Conservation (phyloP, 2,888 invertebrate species). For the Melanophora roralis region DNA sequence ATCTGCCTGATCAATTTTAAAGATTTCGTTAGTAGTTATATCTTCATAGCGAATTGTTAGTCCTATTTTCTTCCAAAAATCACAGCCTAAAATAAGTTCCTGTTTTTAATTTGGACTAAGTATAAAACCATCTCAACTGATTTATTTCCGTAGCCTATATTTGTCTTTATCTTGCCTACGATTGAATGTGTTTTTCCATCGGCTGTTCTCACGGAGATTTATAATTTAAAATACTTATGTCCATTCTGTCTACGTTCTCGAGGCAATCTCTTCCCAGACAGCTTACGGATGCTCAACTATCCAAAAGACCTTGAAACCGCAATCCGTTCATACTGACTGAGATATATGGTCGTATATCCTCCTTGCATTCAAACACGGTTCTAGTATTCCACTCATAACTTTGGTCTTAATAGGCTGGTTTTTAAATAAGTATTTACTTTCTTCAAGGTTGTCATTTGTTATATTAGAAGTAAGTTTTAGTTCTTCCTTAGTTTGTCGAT, state of each 20-base stretch:
- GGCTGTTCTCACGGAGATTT: neutral
- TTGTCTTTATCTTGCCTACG: neutral
- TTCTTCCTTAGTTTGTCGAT: too few relatives aligned
- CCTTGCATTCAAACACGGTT: neutral
- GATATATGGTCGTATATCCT: neutral
- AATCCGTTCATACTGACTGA: neutral
- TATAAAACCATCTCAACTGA: neutral
- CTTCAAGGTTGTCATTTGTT: too few relatives aligned
- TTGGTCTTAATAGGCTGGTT: too few relatives aligned
- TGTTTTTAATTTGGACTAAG: neutral
- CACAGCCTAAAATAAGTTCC: neutral
- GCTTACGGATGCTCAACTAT: slow-evolving; percentile 2
- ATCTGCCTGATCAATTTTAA: neutral
- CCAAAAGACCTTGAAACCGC: neutral
- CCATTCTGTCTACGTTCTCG: neutral
- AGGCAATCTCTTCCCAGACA: slow-evolving; percentile 8
- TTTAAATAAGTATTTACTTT: too few relatives aligned
- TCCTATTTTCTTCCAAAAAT: neutral
- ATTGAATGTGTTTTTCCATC: neutral
- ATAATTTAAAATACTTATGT: neutral
- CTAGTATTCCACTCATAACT: too few relatives aligned
- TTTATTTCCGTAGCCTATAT: neutral
- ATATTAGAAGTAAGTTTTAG: too few relatives aligned
- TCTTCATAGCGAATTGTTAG: neutral
- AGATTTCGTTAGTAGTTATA: neutral